Base-by-base conservation (phyloP, 35 echinoderm and acorn worm species). In the Apostichopus californicus region DNA sequence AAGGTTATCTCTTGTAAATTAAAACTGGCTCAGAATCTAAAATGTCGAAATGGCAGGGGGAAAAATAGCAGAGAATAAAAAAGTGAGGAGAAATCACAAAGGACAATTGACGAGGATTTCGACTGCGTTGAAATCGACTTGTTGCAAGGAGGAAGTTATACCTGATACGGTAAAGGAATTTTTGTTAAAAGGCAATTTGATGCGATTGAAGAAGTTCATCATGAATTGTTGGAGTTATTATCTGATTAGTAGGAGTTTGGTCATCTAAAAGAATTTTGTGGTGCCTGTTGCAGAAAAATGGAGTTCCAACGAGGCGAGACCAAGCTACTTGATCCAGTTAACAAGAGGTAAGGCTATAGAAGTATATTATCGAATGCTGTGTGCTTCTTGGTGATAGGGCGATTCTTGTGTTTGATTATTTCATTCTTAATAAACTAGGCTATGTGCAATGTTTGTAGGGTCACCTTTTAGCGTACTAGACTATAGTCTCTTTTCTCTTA, bases 281-380 rank as follows among this genome's bases (percentile, higher is more conserved):
- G 78, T 73, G 78, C 78, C 34, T 78, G 64, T 91, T 10, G 90
- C 90, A 10, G 12, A 5, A 15, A 91, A 79, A 57, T 91, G 78
- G 28, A 91, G 90, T 79, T 23, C 78, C 78, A 56, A 91, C 26
- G 78, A 46, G 34, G 34, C 34, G 34, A 46, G 34, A 46, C 34
- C 3, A 46, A 46, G 34, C 3, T 46, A 46, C 34, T 46, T 46
- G 34, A 46, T 46, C 34, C 90, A 92, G 46, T 57, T 92, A n/a
- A 92, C 77, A 92, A 60, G n/a, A 79, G 90, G 90, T 15, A 81
- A 92, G 61, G 90, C 90, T 46, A 46, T 64, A n/a, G 78, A 81
- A 28, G 26, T 46, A 46, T 64, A 81, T 54, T 75, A 92, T 92
- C 23, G 90, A 92, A 54, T 92, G 77, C 14, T 92, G 54, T 82